These are phyloP conservation scores for Seriola quinqueradiata DNA, from an alignment of 2,113 vertebrate genomes.

Conservation along the genomic window DNA sequence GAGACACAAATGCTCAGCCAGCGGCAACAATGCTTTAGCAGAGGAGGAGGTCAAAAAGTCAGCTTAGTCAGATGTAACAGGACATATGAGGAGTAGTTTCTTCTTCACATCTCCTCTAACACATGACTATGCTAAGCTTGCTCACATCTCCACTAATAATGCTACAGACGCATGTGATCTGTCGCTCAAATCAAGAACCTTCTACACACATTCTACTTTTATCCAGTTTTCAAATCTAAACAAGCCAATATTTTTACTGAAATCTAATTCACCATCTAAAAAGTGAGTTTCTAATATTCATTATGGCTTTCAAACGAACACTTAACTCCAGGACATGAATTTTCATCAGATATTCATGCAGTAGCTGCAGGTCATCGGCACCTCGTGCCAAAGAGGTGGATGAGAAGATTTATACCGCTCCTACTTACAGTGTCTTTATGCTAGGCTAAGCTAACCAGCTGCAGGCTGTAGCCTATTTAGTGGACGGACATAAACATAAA, in stretches of 20 bases:
- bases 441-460: constrained; percentile 2
- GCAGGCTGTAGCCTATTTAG: neutral
- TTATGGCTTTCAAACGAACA: neutral
- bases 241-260: neutral
- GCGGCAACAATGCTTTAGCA: neutral
- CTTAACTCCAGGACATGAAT: neutral
- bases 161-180: neutral
- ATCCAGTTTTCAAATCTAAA: neutral
- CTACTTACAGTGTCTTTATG: neutral
- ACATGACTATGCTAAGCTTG: neutral
- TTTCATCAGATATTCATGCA: neutral
- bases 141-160: neutral
- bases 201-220: neutral
- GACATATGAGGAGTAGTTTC: neutral
- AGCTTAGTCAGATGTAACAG: constrained; percentile 13
- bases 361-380: neutral
- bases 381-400: too few species aligned
- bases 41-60: constrained; percentile 16
- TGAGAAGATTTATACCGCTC: neutral
- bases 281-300: neutral
- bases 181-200: neutral
- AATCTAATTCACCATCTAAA: neutral
- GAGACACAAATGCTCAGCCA: neutral
- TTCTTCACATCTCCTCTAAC: too few species aligned
- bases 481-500: neutral